Evolutionary conservation across 2,113 vertebrate genomes (phyloP).

Genomic region (Leucoraja erinaceus): DNA sequence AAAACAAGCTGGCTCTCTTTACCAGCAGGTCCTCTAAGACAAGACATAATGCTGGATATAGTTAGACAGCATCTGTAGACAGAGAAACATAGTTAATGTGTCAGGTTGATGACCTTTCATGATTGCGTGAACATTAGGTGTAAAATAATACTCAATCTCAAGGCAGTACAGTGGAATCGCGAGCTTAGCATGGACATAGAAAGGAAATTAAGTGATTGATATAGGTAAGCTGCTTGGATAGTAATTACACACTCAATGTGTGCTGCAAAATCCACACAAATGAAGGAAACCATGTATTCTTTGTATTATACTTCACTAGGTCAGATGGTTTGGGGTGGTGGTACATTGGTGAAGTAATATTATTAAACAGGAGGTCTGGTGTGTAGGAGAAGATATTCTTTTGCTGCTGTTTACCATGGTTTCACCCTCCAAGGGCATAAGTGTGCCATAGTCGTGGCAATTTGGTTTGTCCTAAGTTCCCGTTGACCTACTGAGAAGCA

Average conservation of each 20-base stretch:
- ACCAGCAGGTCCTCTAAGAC: not conserved
- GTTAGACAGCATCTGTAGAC: too few species aligned
- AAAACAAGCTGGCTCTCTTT: not conserved
- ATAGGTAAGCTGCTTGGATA: not conserved
- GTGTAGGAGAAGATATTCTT: not conserved
- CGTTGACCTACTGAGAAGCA: too few species aligned
- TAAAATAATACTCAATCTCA: not conserved
- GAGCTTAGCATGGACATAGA: not conserved
- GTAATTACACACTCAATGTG: not conserved
- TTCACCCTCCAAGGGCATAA: too few species aligned
- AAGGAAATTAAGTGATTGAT: not conserved
- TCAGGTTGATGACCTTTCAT: too few species aligned
- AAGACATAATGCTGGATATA: not conserved
- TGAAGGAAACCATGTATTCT: not conserved
- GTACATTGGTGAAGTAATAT: not conserved
- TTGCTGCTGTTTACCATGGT: not conserved
- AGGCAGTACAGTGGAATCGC: not conserved
- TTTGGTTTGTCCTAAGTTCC: too few species aligned
- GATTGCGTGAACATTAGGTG: too few species aligned
- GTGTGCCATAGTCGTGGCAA: too few species aligned
- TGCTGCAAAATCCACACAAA: not conserved
- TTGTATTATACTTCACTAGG: not conserved
- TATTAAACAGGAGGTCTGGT: too few species aligned
- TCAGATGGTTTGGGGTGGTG: not conserved
- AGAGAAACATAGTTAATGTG: too few species aligned